These are phyloP conservation scores for Phalacrocorax carbo DNA, from an alignment of 2,113 vertebrate genomes.

Conservation along the genomic window DNA sequence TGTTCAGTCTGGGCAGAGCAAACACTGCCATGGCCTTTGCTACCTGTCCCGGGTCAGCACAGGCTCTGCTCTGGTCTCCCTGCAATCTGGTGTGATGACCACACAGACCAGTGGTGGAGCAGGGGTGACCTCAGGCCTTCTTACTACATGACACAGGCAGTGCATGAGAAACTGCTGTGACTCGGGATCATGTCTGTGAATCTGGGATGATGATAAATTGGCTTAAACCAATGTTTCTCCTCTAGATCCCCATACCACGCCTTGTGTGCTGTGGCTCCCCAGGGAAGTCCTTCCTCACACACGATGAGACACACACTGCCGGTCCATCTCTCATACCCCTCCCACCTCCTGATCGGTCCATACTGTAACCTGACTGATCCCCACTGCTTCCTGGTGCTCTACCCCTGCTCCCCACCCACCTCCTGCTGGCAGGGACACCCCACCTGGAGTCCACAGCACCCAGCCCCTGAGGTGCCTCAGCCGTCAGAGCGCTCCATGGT, in stretches of 20 bases:
- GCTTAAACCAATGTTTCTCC: not conserved
- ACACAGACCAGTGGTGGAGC: not conserved
- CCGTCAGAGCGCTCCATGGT: fast-evolving
- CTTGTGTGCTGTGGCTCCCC: not conserved
- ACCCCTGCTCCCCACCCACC: not conserved
- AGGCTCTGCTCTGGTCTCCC: fast-evolving
- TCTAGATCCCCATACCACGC: not conserved
- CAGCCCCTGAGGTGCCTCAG: not conserved
- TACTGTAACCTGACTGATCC: not conserved
- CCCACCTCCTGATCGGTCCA: too few species aligned
- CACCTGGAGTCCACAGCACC: not conserved
- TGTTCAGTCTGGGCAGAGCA: fast-evolving
- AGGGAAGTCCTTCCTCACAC: not conserved
- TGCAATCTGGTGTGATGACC: fast-evolving
- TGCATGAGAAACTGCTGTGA: not conserved
- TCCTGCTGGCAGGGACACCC: not conserved
- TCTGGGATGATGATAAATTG: not conserved
- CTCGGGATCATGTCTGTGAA: not conserved
- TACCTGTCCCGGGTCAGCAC: fast-evolving
- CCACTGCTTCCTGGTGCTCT: fast-evolving
- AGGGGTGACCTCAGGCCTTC: not conserved
- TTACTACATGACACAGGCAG: not conserved
- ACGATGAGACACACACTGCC: fast-evolving
- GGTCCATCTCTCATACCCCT: not conserved
- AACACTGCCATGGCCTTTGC: not conserved